These are phyloP conservation scores for Drosophila murphyi DNA, from an alignment of 1,140 invertebrate species.

Conservation along the genomic window DNA sequence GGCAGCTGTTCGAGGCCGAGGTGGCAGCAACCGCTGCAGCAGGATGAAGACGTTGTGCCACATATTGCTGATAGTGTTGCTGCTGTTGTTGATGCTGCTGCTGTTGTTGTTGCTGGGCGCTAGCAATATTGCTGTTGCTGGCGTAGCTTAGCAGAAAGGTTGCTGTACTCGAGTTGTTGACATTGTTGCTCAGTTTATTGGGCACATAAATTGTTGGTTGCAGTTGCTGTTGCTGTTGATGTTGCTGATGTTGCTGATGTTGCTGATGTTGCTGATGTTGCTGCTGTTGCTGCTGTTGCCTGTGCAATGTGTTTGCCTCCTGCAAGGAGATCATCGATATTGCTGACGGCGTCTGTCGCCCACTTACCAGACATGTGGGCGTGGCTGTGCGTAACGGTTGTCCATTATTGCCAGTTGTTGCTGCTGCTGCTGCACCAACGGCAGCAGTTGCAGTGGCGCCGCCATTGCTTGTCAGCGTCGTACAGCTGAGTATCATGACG, in stretches of 20 bases:
- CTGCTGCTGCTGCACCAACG: constrained; percentile 13
- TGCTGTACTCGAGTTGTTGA: constrained; percentile 24
- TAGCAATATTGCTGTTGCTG: constrained; percentile 59
- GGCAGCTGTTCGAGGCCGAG: constrained; percentile 65
- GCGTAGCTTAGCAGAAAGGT: constrained; percentile 65
- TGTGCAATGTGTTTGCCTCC: constrained; percentile 64
- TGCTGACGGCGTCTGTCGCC: constrained; percentile 75
- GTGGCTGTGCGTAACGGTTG: constrained; percentile 71
- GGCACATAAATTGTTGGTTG: constrained; percentile 65
- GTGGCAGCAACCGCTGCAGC: neutral
- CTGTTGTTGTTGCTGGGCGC: constrained; percentile 55
- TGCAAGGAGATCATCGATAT: constrained; percentile 75
- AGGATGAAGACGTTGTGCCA: constrained; percentile 63
- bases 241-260: constrained; percentile 45
- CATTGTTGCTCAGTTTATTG: constrained; percentile 49
- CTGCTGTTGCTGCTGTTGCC: constrained; percentile 46
- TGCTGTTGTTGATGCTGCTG: constrained; percentile 49
- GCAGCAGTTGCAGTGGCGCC: constrained; percentile 34
- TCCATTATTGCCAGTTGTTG: constrained; percentile 34
- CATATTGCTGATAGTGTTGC: constrained; percentile 69
- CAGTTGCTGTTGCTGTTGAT: constrained; percentile 35
- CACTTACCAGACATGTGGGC: constrained; percentile 72
- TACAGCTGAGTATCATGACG: constrained; percentile 84
- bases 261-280: constrained; percentile 51
- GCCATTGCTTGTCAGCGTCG: constrained; percentile 74